Conservation (phyloP, 2,888 invertebrate species). For the Tubiluchus corallicola region DNA sequence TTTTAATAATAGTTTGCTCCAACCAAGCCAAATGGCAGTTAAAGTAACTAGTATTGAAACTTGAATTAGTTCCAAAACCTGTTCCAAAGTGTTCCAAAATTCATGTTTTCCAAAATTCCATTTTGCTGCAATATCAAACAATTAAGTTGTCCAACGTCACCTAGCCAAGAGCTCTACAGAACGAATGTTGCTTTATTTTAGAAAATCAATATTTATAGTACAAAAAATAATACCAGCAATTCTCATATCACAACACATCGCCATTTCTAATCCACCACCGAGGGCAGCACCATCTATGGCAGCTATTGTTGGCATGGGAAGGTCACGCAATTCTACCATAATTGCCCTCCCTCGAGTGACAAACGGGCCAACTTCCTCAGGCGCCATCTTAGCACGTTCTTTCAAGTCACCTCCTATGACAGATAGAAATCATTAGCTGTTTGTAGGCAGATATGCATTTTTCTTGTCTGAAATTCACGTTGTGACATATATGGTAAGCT, state of each 20-base stretch:
- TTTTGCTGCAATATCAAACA: too few relatives aligned
- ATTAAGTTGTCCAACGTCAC: too few relatives aligned
- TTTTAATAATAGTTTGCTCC: too few relatives aligned
- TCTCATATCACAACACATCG: conserved; percentile 80
- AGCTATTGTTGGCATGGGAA: conserved; percentile 70
- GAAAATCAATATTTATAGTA: too few relatives aligned
- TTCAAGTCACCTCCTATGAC: conserved; percentile 73
- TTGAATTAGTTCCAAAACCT: too few relatives aligned
- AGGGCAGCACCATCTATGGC: conserved; percentile 54
- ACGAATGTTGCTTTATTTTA: too few relatives aligned
- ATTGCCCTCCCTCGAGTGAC: conserved; percentile 40
- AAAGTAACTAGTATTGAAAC: too few relatives aligned
- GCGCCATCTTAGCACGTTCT: conserved; percentile 60
- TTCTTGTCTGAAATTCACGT: conserved; percentile 6
- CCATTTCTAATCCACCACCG: conserved; percentile 86
- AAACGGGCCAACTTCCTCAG: conserved; percentile 53
- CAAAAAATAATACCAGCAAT: conserved; percentile 46
- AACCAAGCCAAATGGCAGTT: too few relatives aligned
- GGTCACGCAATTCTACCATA: conserved; percentile 49
- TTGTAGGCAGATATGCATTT: neutral
- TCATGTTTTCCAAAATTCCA: too few relatives aligned
- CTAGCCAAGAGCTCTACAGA: too few relatives aligned
- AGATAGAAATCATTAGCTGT: neutral
- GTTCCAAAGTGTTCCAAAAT: too few relatives aligned
- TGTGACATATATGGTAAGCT: too few relatives aligned